Percentiles rank a stretch among this genome's conserved stretches.
Conservation (phyloP, 2,113 vertebrate species). For the Terrapene triunguis region DNA sequence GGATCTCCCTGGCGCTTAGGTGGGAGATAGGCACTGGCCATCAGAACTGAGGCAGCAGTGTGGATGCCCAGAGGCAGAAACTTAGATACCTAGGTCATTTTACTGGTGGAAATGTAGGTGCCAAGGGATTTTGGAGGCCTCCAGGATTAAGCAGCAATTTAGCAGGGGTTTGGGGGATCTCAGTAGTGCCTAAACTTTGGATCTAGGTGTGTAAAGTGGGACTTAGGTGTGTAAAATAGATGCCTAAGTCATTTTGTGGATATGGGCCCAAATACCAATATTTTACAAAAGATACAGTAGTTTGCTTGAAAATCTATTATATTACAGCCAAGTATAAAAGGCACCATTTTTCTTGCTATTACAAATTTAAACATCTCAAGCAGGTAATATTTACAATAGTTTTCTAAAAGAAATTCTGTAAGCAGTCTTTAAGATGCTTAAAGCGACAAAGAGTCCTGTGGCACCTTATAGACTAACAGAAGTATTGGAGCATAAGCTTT, state of each 20-base stretch:
- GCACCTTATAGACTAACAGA: too few relatives aligned
- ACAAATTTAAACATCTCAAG: not conserved
- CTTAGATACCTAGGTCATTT: not conserved
- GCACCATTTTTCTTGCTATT: not conserved
- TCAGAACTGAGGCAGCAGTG: not conserved
- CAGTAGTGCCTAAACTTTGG: not conserved
- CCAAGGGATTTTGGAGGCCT: not conserved
- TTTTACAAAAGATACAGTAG: not conserved
- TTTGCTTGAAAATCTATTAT: not conserved
- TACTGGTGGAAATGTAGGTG: not conserved
- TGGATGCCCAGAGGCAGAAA: not conserved
- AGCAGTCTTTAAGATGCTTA: not conserved
- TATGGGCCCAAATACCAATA: not conserved
- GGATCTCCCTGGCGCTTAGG: not conserved
- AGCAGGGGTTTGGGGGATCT: not conserved
- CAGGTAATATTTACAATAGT: not conserved
- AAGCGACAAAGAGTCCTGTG: too few relatives aligned
- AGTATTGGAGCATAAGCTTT: too few relatives aligned
- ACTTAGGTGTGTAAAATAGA: not conserved
- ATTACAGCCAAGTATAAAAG: not conserved
- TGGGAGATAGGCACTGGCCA: not conserved
- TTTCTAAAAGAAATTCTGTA: not conserved
- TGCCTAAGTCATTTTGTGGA: not conserved
- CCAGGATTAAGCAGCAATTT: not conserved
- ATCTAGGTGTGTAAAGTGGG: not conserved